A percentile compares a stretch with the other conserved stretches of the same genome.
phyloP scores from a whole-genome alignment of 2,113 vertebrate genomes.

The Progne subis region DNA sequence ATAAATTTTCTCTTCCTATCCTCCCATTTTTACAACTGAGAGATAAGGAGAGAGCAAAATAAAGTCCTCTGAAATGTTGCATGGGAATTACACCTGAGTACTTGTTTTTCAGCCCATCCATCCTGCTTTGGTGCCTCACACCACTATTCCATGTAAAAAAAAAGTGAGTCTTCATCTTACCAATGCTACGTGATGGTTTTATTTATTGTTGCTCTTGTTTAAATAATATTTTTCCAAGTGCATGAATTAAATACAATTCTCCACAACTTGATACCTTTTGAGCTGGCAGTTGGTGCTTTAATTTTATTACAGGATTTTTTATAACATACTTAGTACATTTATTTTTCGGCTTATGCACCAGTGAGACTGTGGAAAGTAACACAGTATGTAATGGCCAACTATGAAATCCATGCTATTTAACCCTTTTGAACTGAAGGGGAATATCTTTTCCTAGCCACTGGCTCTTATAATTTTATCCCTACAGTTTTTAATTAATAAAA shows the following conservation, averaged over 20 bases:
- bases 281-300: not conserved
- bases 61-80: not conserved
- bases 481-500: not conserved
- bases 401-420: not conserved
- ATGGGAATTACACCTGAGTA: not conserved
- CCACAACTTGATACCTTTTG: not conserved
- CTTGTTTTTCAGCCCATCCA: not conserved
- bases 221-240: not conserved
- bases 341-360: not conserved
- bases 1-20: not conserved
- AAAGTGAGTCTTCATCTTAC: not conserved
- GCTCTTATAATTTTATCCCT: not conserved
- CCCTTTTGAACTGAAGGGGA: not conserved
- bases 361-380: not conserved
- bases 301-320: not conserved
- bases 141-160: not conserved
- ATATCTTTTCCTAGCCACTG: not conserved
- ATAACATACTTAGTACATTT: not conserved
- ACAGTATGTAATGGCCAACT: fast-evolving
- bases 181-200: not conserved
- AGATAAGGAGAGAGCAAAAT: not conserved
- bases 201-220: not conserved
- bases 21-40: not conserved
- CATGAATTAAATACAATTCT: not conserved
- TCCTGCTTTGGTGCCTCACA: not conserved